Percentiles rank a stretch among this genome's conserved stretches.
These are phyloP conservation scores for Python bivittatus DNA, from an alignment of 2,113 vertebrate species.

Conservation along the genomic window DNA sequence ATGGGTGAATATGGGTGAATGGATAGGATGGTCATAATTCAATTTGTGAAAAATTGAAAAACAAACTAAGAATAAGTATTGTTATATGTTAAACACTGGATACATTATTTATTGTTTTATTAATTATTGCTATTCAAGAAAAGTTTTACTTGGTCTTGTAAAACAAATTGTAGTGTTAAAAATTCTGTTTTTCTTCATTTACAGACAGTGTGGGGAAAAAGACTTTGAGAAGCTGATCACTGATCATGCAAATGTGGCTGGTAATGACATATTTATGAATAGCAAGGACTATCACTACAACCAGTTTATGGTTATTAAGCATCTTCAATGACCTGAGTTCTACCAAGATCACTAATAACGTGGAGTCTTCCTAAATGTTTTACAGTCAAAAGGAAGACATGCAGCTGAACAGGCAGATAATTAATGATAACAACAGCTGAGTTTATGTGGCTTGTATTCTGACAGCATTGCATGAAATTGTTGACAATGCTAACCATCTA, in stretches of 20 bases:
- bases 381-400: background rate
- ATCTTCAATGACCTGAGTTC: background rate
- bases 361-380: background rate
- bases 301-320: slow-evolving; percentile 8
- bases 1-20: background rate
- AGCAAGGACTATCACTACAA: background rate
- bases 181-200: slow-evolving; percentile 48
- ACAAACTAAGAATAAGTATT: background rate
- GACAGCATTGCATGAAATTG: background rate
- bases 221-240: slow-evolving; percentile 86
- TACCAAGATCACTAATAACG: background rate
- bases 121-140: background rate
- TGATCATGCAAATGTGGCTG: slow-evolving; percentile 81
- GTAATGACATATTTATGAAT: slow-evolving; percentile 70
- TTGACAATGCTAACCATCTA: background rate
- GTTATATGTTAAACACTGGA: background rate
- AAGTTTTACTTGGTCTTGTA: slow-evolving; percentile 4
- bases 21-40: background rate
- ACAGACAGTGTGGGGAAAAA: slow-evolving; percentile 74
- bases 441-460: background rate
- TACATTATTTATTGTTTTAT: slow-evolving; percentile 19
- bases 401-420: background rate
- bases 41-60: background rate
- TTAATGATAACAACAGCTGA: background rate
- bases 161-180: slow-evolving; percentile 59